Base-by-base conservation (phyloP, 2,113 vertebrate species). In the Tragulus kanchil region DNA sequence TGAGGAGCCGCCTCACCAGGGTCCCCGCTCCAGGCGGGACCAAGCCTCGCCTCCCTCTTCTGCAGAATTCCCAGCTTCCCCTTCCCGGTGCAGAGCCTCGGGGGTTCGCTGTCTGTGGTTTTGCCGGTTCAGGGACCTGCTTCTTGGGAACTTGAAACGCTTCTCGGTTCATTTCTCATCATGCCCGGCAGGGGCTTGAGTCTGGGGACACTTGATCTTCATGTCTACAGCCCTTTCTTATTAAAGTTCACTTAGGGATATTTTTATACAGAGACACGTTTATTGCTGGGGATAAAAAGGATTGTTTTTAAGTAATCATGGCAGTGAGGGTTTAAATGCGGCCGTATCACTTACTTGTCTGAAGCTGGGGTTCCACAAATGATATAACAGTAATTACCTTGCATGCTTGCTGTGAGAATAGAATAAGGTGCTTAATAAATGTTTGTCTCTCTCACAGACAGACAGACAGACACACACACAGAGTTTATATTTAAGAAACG, bases 1-100 rank as follows among this genome's bases (percentile, higher is more conserved):
- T 4, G 25, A 56, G 26, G 36, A 16, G 1, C 21, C 1, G 5
- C 13, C 4, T 45, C 69, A 65, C 15, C 26, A 21, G 78, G 25
- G 2, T 17, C 50, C 21, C 58, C 13, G 0, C 7, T 28, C 21
- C 3, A 4, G 58, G 31, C 25, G 1, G 50, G 65, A 21, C 19
- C 8, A n/a, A 8, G 16, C 42, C 21, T 25, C 2, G 0, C 26
- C 13, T 0, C 8, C 61, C n/a, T 6, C 26, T 6, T 36, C 85
- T n/a, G 12, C 67, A 36, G 15, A 48, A 61, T 61, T 52, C 61
- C 87, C 19, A 11, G 87, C 25, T 16, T 8, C 26, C 42, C 26
- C n/a, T 36, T 28, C 23, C 54, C 67, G 7, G 64, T 8, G 3
- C 4, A 13, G 17, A 48, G 36, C 16, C 58, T 26, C 3, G 1